Evolutionary conservation across 1,140 invertebrate genomes (phyloP).

Genomic region (Thaumatotibia leucotreta): DNA sequence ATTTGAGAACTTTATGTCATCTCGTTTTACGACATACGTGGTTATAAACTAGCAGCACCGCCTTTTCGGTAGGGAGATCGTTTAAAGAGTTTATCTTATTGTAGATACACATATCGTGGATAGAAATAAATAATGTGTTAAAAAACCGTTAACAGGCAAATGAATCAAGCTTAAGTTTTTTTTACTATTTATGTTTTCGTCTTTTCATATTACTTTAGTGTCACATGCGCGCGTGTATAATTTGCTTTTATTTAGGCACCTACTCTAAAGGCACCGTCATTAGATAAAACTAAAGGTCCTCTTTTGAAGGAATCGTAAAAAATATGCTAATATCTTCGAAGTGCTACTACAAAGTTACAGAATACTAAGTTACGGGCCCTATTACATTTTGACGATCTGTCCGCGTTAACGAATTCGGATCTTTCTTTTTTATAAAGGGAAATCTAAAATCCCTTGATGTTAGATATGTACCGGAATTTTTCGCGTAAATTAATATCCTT

Average conservation of each 20-base stretch:
- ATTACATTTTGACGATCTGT: not conserved
- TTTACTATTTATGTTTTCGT: no score
- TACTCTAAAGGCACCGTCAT: no score
- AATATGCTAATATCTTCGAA: not conserved
- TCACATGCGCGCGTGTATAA: no score
- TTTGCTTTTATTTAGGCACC: no score
- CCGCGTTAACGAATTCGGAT: not conserved
- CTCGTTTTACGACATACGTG: not conserved
- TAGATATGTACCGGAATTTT: not conserved
- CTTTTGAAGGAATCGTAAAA: not conserved
- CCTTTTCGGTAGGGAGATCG: no score
- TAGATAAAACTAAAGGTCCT: not conserved
- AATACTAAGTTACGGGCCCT: not conserved
- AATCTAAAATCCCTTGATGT: not conserved
- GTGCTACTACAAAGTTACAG: no score
- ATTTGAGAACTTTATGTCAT: not conserved
- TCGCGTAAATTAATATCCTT: conserved; percentile 31
- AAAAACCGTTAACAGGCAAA: no score
- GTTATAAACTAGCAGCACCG: not conserved
- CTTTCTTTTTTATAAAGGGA: not conserved
- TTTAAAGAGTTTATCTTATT: not conserved
- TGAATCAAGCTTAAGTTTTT: no score
- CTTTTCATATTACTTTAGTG: no score
- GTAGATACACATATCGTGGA: no score
- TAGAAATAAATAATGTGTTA: no score